Base-by-base conservation (phyloP, 2,888 invertebrate species). In the Galerucella pusilla region DNA sequence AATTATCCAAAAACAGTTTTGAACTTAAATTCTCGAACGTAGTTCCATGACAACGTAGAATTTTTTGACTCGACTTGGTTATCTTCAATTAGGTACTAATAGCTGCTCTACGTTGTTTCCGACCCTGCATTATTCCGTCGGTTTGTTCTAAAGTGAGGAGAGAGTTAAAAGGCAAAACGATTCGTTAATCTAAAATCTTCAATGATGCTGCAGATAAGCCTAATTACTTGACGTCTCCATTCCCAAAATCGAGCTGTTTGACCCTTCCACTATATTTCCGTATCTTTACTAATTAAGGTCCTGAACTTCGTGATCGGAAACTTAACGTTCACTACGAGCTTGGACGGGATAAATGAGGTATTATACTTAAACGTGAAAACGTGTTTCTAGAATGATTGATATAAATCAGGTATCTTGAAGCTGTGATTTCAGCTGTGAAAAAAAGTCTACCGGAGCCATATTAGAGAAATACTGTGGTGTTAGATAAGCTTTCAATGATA, bases 121-220 rank as follows among this genome's bases (percentile, higher is more conserved):
- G 10, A 42, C 42, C 16, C 42, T 63, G 14, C 14, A n/a, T 59
- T 35, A 63, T 35, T 42, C 35, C 35, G 14, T 14, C 63, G 11
- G 11, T 14, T 35, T 35, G 16, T 57, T 57, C 20, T 20, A 16
- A 63, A 63, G 59, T 71, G 71, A 65, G 65, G 71, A 71, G 35
- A 70, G 71, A 65, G 64, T 64, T 71, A 54, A 65, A 52, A 45
- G 65, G 64, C 71, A 71, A 54, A 57, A 71, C 64, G 71, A 71
- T 57, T 65, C 57, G 65, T 65, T 71, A 65, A 71, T 71, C 71
- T 65, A 20, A 25, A 71, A 71, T 71, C 57, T 71, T 71, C 10
- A 57, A 57, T 54, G 25, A 52, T 71, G 59, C 35, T 71, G 59
- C 35, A 65, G 71, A 71, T 71, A 71, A 71, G 71, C 71, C 65